Evolutionary conservation across 2,888 invertebrate species (phyloP), one percentile per base, ranked within the genome.

Genomic region (Rhopalosiphum nymphaeae): DNA sequence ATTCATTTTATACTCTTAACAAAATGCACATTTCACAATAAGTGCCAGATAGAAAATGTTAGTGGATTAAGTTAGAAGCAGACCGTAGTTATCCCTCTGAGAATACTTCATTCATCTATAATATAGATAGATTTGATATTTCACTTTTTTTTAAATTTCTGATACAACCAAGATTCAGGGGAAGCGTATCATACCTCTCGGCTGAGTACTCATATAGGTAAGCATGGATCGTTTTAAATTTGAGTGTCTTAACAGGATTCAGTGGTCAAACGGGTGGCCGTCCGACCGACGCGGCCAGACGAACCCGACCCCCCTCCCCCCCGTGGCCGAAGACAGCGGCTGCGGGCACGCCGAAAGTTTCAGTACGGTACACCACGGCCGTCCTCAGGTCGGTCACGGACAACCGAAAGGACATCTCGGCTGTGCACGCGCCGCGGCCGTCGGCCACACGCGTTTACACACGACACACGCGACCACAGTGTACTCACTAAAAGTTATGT

Each of bases 401-500:
- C 2, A 36, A 21, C 78, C 36, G 3, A 36, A 78, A 36, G 36
- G 21, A 9, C 78, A 78, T 21, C 7, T 78, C 21, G 36, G 9
- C 36, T 21, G 78, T 49, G 87, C 87, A 25, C 49, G 53, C 87
- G 87, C n/a, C n/a, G 67, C 36, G 78, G 78, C 78, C 36, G 78
- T 78, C 78, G 78, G 21, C 36, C 78, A n/a, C 42, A 85, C 85
- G 86, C 10, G 85, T 44, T 25, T 10, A 44, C 42, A 29, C 85
- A 29, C 42, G 13, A 53, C 67, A 67, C 67, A 42, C 26, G 42
- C 56, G 7, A 78, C 78, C 21, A 78, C 78, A 42, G n/a, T 67
- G 67, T 91, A 94, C 93, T 94, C 90, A 94, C 93, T 90, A 89
- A 94, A 94, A 29, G 90, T 94, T 94, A 94, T 94, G 93, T 94